A percentile compares a stretch with the other conserved stretches of the same genome.
These are phyloP conservation scores for Xerus rutilus DNA, from an alignment of 2,797 vertebrate genomes.

Conservation along the genomic window DNA sequence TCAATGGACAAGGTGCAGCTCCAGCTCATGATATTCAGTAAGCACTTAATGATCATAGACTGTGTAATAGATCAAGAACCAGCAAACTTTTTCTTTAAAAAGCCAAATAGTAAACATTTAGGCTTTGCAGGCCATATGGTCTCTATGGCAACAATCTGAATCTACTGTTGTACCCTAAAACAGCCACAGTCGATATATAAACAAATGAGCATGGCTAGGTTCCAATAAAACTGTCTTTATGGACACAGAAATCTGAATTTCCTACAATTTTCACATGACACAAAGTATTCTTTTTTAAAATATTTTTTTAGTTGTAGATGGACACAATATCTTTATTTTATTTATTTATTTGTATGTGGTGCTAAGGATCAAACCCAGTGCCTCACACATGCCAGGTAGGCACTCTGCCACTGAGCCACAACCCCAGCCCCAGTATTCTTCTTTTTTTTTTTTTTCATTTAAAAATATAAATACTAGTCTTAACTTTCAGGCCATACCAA, in stretches of 20 bases:
- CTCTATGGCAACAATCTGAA: conserved; percentile 43
- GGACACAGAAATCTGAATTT: conserved; percentile 50
- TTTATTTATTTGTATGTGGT: no score
- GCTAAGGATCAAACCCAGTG: no score
- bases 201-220: conserved; percentile 39
- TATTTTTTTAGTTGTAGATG: no score
- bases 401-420: no score
- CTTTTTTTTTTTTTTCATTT: conserved; percentile 52
- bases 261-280: conserved; percentile 47
- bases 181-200: conserved; percentile 27
- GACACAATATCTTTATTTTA: no score
- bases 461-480: conserved; percentile 61
- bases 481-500: conserved; percentile 21
- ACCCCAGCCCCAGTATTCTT: neutral
- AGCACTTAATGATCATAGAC: conserved; percentile 31
- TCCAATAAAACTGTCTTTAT: conserved; percentile 53
- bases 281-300: neutral
- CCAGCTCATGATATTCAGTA: neutral
- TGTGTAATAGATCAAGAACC: conserved; percentile 17
- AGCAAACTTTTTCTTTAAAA: conserved; percentile 48
- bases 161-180: conserved; percentile 45
- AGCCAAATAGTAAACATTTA: conserved; percentile 56
- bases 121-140: conserved; percentile 36
- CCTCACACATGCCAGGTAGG: no score
- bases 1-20: conserved; percentile 4